phyloP scores from a whole-genome alignment of 2,113 vertebrate genomes.

The Enhydra lutris region DNA sequence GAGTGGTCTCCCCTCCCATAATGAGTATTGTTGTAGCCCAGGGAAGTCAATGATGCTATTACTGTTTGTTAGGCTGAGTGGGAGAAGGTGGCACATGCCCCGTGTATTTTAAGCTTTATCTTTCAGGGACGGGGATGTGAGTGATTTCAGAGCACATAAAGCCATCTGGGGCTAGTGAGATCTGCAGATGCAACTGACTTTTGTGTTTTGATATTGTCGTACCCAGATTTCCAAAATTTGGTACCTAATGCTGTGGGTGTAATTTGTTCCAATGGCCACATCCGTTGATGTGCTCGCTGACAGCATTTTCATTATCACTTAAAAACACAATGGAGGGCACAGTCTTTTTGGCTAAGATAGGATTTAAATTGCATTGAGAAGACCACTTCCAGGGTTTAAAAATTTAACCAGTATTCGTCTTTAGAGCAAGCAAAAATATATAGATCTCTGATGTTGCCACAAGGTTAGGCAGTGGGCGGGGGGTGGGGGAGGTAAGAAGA shows the following conservation, averaged over 20 bases:
- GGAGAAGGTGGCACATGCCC: slow-evolving; percentile 47
- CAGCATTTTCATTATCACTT: slow-evolving; percentile 46
- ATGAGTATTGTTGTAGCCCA: background rate
- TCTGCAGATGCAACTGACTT: slow-evolving; percentile 43
- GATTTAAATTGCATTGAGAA: slow-evolving; percentile 29
- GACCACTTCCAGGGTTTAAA: slow-evolving; percentile 14
- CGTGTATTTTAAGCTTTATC: slow-evolving; percentile 65
- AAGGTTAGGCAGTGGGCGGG: background rate
- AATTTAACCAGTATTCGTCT: slow-evolving; percentile 32
- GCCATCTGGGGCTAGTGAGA: slow-evolving; percentile 52
- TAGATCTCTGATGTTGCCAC: background rate
- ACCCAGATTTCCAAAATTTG: slow-evolving; percentile 32
- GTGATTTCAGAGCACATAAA: slow-evolving; percentile 57
- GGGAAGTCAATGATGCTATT: slow-evolving; percentile 16
- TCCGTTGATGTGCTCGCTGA: background rate
- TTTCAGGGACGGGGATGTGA: slow-evolving; percentile 41
- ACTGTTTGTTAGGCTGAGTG: slow-evolving; percentile 50
- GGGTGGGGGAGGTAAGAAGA: background rate
- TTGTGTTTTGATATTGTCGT: slow-evolving; percentile 29
- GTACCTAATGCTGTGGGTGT: background rate
- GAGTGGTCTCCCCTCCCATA: background rate
- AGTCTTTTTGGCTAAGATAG: slow-evolving; percentile 42
- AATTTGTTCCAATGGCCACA: slow-evolving; percentile 20
- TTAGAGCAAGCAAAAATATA: slow-evolving; percentile 7
- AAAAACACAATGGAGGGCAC: slow-evolving; percentile 28